Evolutionary conservation across 2,888 invertebrate genomes (phyloP).

Genomic region (Nemotelus nigrinus): DNA sequence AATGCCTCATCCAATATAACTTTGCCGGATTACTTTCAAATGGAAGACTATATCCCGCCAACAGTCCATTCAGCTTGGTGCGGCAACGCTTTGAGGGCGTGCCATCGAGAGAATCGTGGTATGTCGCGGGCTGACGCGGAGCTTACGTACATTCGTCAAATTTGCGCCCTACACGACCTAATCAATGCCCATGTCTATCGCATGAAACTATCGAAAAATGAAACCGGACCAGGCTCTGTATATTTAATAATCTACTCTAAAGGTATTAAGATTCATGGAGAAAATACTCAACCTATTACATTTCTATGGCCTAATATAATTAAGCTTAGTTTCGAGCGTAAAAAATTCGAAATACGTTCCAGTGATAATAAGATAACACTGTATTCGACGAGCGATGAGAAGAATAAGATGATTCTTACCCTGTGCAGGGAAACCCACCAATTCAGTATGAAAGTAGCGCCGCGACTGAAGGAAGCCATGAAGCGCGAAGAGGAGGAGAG

Average conservation of each 20-base stretch:
- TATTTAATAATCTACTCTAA: slow-evolving; percentile 92
- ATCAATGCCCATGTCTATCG: slow-evolving; percentile 90
- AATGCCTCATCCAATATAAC: slow-evolving; percentile 16
- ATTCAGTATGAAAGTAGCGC: slow-evolving; percentile 92
- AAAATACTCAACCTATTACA: slow-evolving; percentile 75
- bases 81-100: slow-evolving; percentile 70
- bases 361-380: slow-evolving; percentile 88
- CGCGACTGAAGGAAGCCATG: slow-evolving; percentile 83
- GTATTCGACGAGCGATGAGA: slow-evolving; percentile 92
- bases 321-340: slow-evolving; percentile 94
- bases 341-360: slow-evolving; percentile 95
- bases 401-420: slow-evolving; percentile 88
- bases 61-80: slow-evolving; percentile 69
- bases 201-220: slow-evolving; percentile 79
- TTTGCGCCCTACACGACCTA: slow-evolving; percentile 83
- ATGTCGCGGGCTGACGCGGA: slow-evolving; percentile 84
- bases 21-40: slow-evolving; percentile 74
- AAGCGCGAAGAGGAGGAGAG: slow-evolving; percentile 84
- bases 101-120: slow-evolving; percentile 85
- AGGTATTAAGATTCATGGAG: slow-evolving; percentile 88
- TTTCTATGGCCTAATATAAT: slow-evolving; percentile 97
- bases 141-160: slow-evolving; percentile 88
- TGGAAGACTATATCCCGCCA: slow-evolving; percentile 85
- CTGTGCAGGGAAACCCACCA: slow-evolving; percentile 93
- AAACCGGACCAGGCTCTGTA: slow-evolving; percentile 80